These are phyloP conservation scores for Struthidea cinerea DNA, from an alignment of 2,113 vertebrate species.

Conservation along the genomic window DNA sequence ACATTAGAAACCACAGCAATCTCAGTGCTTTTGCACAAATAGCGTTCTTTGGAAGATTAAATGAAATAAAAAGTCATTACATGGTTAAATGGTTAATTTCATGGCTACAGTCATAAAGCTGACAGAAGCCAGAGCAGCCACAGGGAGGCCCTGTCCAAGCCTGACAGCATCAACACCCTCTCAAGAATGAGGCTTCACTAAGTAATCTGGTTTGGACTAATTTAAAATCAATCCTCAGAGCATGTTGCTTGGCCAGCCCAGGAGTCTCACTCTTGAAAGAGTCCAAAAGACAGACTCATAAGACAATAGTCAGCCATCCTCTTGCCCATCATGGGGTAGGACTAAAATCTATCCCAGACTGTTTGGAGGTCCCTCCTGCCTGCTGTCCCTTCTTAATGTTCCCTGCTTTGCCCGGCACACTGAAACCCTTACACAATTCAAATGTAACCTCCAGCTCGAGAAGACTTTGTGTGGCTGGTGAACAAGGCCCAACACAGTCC, in stretches of 20 bases:
- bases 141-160: neutral
- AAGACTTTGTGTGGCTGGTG: neutral
- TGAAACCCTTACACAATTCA: neutral
- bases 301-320: neutral
- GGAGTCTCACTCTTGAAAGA: neutral
- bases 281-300: neutral
- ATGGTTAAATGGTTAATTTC: slow-evolving; percentile 46
- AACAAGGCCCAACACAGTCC: neutral
- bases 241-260: neutral
- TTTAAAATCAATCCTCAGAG: neutral
- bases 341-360: neutral
- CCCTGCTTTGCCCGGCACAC: neutral
- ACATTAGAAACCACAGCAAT: neutral
- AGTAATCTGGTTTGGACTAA: neutral
- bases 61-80: slow-evolving; percentile 25
- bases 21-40: neutral
- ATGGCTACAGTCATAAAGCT: neutral
- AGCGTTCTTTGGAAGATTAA: neutral
- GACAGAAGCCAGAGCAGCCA: neutral
- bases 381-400: neutral
- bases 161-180: neutral
- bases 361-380: neutral
- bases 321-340: neutral
- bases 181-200: neutral
- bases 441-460: neutral